phyloP scores from a whole-genome alignment of 2,888 invertebrate genomes.

The Lymantria dispar region DNA sequence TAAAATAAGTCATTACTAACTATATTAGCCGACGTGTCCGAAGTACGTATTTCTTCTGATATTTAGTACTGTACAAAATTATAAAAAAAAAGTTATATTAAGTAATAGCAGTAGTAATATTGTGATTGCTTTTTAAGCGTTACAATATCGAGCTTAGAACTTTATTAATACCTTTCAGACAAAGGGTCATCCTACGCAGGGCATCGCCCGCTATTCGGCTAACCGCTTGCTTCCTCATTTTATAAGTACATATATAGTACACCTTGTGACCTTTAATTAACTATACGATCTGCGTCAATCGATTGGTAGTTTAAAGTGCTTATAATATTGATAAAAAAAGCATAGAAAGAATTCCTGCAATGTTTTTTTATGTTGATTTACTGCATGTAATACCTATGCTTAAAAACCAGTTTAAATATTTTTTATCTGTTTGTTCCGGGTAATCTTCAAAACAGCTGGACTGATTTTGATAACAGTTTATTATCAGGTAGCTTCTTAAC shows the following conservation, averaged over 20 bases:
- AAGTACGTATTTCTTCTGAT: too few relatives aligned
- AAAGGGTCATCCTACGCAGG: conserved; percentile 69
- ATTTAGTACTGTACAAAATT: background rate
- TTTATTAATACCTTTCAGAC: conserved; percentile 41
- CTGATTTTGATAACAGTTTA: too few relatives aligned
- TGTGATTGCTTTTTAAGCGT: conserved; percentile 10
- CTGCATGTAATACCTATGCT: too few relatives aligned
- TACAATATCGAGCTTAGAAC: conserved; percentile 20
- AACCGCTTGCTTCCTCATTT: conserved; percentile 50
- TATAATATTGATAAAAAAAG: background rate
- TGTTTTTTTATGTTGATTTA: too few relatives aligned
- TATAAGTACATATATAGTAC: conserved; percentile 13
- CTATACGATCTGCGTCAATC: conserved; percentile 8
- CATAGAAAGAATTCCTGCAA: background rate
- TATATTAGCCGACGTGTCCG: too few relatives aligned
- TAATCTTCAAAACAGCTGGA: too few relatives aligned
- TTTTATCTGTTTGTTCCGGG: too few relatives aligned
- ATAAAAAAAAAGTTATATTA: background rate
- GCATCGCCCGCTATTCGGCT: conserved; percentile 55
- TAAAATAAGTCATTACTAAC: too few relatives aligned
- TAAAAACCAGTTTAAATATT: too few relatives aligned
- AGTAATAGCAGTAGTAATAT: background rate
- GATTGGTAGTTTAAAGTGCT: background rate
- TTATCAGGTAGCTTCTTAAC: too few relatives aligned
- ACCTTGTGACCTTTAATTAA: conserved; percentile 22